phyloP scores from a whole-genome alignment of 1,140 invertebrate species.

The Cylas formicarius region DNA sequence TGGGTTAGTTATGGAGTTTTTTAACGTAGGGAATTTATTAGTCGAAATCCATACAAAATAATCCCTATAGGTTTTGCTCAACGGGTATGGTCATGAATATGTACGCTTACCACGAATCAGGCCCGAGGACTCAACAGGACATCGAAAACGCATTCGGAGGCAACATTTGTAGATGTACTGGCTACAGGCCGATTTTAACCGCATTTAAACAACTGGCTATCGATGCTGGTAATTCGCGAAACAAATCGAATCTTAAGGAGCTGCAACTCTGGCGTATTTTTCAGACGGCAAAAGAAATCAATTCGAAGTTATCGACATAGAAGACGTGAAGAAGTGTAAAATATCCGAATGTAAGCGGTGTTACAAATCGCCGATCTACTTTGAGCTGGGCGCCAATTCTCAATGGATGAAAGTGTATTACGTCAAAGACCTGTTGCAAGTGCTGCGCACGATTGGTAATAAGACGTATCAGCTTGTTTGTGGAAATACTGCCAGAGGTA shows the following conservation, averaged over 20 bases:
- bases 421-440: slow-evolving; percentile 27
- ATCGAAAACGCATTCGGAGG: slow-evolving; percentile 35
- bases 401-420: slow-evolving; percentile 30
- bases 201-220: slow-evolving; percentile 47
- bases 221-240: slow-evolving; percentile 6
- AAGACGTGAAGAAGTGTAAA: slow-evolving; percentile 19
- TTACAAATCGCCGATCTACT: slow-evolving; percentile 9
- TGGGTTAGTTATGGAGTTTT: too few relatives aligned
- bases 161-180: slow-evolving; percentile 82
- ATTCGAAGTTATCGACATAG: slow-evolving; percentile 20
- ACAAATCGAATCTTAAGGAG: too few relatives aligned
- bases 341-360: slow-evolving; percentile 10
- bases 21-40: too few relatives aligned
- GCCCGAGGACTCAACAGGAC: slow-evolving; percentile 49
- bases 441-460: slow-evolving; percentile 19
- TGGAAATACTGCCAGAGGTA: slow-evolving; percentile 38
- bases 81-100: slow-evolving; percentile 83
- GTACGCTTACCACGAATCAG: slow-evolving; percentile 52
- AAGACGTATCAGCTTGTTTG: slow-evolving; percentile 31
- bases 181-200: slow-evolving; percentile 77
- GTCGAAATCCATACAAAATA: too few relatives aligned
- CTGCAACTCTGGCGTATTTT: too few relatives aligned
- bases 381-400: slow-evolving; percentile 12
- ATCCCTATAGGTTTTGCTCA: slow-evolving; percentile 60
- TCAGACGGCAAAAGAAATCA: slow-evolving; percentile 6